Conservation (phyloP, 2,113 vertebrate species). For the Myotis yumanensis region DNA sequence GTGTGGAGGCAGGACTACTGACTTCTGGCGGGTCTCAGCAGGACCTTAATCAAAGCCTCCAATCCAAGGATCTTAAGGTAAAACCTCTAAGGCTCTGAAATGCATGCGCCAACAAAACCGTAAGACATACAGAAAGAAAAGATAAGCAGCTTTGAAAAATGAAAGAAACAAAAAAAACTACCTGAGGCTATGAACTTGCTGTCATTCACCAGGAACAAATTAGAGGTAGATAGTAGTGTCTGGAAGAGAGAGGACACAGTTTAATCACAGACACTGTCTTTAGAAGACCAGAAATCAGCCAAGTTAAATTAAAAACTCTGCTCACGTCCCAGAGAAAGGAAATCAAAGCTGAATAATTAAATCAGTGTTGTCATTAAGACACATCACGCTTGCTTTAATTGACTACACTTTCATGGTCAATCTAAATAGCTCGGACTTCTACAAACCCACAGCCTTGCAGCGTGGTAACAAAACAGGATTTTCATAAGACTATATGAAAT, state of each 20-base stretch:
- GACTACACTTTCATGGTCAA: not conserved
- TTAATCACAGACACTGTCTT: not conserved
- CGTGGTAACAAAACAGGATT: not conserved
- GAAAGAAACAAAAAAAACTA: not conserved
- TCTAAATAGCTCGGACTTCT: not conserved
- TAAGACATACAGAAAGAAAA: not conserved
- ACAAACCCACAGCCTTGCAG: not conserved
- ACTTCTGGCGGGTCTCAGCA: not conserved
- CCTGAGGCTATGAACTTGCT: not conserved
- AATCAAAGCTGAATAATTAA: not conserved
- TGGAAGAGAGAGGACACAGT: not conserved
- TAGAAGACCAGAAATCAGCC: not conserved
- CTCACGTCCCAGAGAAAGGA: not conserved
- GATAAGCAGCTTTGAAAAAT: not conserved
- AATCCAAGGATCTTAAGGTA: not conserved
- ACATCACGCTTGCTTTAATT: not conserved
- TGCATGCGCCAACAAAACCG: not conserved
- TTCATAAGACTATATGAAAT: not conserved
- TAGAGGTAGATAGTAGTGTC: not conserved
- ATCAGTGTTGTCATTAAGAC: not conserved
- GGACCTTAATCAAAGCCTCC: not conserved
- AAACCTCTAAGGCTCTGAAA: not conserved
- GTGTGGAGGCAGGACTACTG: fast-evolving
- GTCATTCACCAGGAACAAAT: not conserved
- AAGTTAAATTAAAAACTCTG: not conserved